Conservation (phyloP, 1,140 invertebrate species). For the Drosophila sucinea region DNA sequence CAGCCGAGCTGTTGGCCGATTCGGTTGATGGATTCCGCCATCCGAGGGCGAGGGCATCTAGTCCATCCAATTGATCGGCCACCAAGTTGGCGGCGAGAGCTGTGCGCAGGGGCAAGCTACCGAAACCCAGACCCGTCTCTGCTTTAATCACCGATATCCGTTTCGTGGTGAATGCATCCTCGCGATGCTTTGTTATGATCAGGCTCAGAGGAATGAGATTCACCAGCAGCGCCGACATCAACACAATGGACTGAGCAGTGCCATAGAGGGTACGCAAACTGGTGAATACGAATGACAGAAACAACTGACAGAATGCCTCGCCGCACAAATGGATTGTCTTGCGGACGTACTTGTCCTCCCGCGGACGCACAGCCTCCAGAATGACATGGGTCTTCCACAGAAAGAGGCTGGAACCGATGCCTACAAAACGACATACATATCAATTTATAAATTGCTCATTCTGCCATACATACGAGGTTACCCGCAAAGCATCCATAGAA, state of each 20-base stretch:
- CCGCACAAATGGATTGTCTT: conserved; percentile 80
- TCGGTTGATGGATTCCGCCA: conserved; percentile 63
- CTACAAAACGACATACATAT: conserved; percentile 27
- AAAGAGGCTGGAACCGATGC: conserved; percentile 77
- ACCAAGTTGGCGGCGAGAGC: conserved; percentile 61
- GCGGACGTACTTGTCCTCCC: conserved; percentile 78
- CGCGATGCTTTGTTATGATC: conserved; percentile 79
- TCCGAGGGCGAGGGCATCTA: conserved; percentile 58
- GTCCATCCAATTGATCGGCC: conserved; percentile 75
- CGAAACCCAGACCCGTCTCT: conserved; percentile 56
- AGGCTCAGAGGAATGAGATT: conserved; percentile 78
- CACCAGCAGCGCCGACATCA: conserved; percentile 77
- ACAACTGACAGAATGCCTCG: conserved; percentile 79
- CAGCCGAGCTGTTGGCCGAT: conserved; percentile 30
- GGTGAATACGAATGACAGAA: conserved; percentile 80
- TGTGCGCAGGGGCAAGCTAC: conserved; percentile 53
- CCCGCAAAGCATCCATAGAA: conserved; percentile 80
- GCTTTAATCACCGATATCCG: conserved; percentile 79
- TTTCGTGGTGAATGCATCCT: conserved; percentile 76
- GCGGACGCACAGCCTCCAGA: conserved; percentile 79
- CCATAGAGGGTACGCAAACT: conserved; percentile 79
- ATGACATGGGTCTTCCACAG: conserved; percentile 79
- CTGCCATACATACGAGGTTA: conserved; percentile 23
- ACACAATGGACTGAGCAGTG: conserved; percentile 74
- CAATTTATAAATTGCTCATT: not conserved